Evolutionary conservation across 2,797 vertebrate species (phyloP).

Genomic region (Decapterus maruadsi): DNA sequence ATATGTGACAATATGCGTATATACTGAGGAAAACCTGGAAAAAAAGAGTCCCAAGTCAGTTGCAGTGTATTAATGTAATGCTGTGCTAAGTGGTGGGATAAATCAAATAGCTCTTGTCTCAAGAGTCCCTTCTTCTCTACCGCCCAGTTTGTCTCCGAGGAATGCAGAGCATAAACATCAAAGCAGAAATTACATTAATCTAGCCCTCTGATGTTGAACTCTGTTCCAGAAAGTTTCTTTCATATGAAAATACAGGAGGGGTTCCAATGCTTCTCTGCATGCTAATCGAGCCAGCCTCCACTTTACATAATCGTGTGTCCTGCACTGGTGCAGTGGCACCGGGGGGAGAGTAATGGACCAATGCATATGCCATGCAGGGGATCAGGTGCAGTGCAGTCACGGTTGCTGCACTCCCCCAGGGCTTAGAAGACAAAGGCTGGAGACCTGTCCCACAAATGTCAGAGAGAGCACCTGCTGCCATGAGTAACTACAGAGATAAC

Average conservation of each 20-base stretch:
- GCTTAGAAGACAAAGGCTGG: conserved; percentile 77
- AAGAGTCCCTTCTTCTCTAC: conserved; percentile 55
- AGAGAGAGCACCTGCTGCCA: conserved; percentile 78
- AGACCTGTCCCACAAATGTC: conserved; percentile 81
- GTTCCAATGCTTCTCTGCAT: conserved; percentile 55
- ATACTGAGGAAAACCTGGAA: conserved; percentile 8
- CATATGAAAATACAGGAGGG: conserved; percentile 64
- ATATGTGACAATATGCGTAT: conserved; percentile 13
- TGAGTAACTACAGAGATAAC: conserved; percentile 77
- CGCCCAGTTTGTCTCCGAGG: conserved; percentile 63
- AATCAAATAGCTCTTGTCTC: conserved; percentile 66
- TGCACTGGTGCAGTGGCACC: conserved; percentile 56
- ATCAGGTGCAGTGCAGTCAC: conserved; percentile 77
- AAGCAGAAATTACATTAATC: conserved; percentile 71
- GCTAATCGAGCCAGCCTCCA: conserved; percentile 57
- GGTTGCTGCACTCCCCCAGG: conserved; percentile 68
- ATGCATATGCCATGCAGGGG: conserved; percentile 64
- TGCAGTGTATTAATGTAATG: conserved; percentile 50
- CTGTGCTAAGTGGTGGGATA: conserved; percentile 60
- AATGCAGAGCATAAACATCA: conserved; percentile 74
- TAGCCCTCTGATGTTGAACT: conserved; percentile 74
- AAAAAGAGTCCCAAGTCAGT: conserved; percentile 25
- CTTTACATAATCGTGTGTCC: conserved; percentile 71
- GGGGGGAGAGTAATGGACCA: conserved; percentile 66
- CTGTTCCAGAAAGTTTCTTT: conserved; percentile 71